Base-by-base conservation (phyloP, 2,113 vertebrate genomes). In the Sitta europaea region DNA sequence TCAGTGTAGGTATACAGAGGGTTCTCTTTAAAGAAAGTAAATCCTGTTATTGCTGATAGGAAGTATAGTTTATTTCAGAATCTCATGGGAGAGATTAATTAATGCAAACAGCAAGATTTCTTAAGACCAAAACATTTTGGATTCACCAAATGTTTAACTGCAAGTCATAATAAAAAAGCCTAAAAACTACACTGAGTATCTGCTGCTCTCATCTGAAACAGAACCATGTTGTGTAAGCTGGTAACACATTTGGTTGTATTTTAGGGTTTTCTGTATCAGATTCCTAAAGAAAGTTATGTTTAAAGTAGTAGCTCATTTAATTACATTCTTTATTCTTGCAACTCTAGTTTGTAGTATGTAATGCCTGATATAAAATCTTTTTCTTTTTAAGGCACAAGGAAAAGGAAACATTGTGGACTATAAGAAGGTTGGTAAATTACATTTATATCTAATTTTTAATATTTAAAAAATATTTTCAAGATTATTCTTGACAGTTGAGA, bases 381-480 rank as follows among this genome's bases (percentile, higher is more conserved):
- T 76, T 96, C 79, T 97, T 94, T 72, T 97, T 78, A 97, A 99
- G 99, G 99, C 97, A 72, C 98, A 98, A 97, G 98, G 97, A 74
- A 97, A 97, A 88, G 98, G 98, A 92, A 98, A 98, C 90, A 94
- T 98, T 66, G 75, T 98, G 80, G 98, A 99, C 97, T 99, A 99
- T 84, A 97, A 98, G 54, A 99, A 99, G 99, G 99, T 99, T 95
- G 93, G 98, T 96, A 67, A 62, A 95, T 95, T 67, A 45, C 53
- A 68, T 68, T 91, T 70, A 40, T 62, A 63, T 54, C 31, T 85
- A 2, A 20, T 66, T 84, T 91, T 81, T 63, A 89, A 43, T 55
- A 43, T 12, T 48, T 62, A 1, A 1, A 35, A 3, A 81, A n/a
- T 61, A 61, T 76, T 96, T 90, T 76, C 23, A 40, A 53, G 25